Evolutionary conservation across 2,888 invertebrate species (phyloP), one percentile per base, ranked within the genome.

Genomic region (Yponomeuta evonymella): DNA sequence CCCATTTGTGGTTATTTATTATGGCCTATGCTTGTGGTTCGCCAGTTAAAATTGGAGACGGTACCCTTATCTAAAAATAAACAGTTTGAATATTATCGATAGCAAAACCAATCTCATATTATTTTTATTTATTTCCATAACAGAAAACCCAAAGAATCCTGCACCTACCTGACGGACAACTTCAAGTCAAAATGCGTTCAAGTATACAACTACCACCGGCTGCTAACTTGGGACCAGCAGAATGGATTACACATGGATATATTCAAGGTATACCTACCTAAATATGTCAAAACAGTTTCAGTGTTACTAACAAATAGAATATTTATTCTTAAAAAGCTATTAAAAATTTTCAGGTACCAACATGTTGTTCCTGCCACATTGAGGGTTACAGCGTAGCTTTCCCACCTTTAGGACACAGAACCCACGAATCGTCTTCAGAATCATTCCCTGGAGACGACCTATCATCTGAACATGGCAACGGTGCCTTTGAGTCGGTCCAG

Each of bases 171-270:
- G 70, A 95, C 96, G 0, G 95, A 96, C 72, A 95, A 95, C 75
- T 96, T 96, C 80, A 95, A 95, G 75, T 96, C 97, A 0, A 95
- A 96, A 76, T 97, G 97, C 80, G 93, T 95, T 2, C 97, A 97
- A 92, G 95, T 97, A 0, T 96, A 96, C 82, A 96, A 96, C 79
- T 96, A 96, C 78, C 97, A 97, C 78, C 93, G 97, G 6, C 90
- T 97, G 0, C 83, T 97, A 4, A 96, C 96, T 0, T 97, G 97
- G 96, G 96, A 96, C 79, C 95, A 95, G 74, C 94, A 94, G 71
- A 94, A 95, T 70, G 96, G 96, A 11, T 92, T 97, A 1, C 96
- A 96, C 76, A 96, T 96, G 93, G 97, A 96, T 79, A 96, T 96
- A 73, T 96, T 96, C 78, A 96, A 96, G 93, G 96, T 95, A 83